A percentile compares a stretch with the other conserved stretches of the same genome.
These are phyloP conservation scores for Paedocypris micromegethes DNA, from an alignment of 2,797 vertebrate species.

Conservation along the genomic window DNA sequence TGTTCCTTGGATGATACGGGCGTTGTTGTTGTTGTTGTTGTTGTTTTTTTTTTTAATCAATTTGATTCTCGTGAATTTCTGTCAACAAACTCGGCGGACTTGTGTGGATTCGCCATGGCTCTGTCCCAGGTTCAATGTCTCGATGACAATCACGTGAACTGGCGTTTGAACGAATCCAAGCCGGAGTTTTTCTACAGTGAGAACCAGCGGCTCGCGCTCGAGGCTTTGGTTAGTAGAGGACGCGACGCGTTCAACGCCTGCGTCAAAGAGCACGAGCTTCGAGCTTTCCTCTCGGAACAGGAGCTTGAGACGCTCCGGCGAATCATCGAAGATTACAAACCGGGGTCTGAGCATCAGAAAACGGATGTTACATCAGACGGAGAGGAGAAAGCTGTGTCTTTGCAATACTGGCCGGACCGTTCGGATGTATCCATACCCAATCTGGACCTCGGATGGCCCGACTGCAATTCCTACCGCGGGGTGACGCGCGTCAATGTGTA, in stretches of 20 bases:
- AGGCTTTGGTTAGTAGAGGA: slow-evolving; percentile 73
- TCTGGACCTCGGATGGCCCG: slow-evolving; percentile 93
- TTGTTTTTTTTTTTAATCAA: too few relatives aligned
- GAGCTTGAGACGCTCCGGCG: slow-evolving; percentile 75
- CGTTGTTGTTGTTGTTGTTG: too few relatives aligned
- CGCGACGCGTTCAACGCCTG: slow-evolving; percentile 76
- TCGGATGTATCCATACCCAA: slow-evolving; percentile 87
- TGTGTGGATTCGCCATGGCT: slow-evolving; percentile 69
- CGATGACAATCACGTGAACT: slow-evolving; percentile 90
- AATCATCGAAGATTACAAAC: slow-evolving; percentile 75
- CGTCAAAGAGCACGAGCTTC: slow-evolving; percentile 69
- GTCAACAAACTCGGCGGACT: background rate
- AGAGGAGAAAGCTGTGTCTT: slow-evolving; percentile 71
- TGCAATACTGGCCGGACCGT: slow-evolving; percentile 93
- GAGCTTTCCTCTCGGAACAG: slow-evolving; percentile 84
- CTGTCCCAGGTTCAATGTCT: slow-evolving; percentile 92
- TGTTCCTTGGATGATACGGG: too few relatives aligned
- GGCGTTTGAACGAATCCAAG: slow-evolving; percentile 86
- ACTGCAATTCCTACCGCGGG: slow-evolving; percentile 82
- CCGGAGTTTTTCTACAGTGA: slow-evolving; percentile 97
- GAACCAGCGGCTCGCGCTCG: slow-evolving; percentile 86
- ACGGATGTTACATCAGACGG: slow-evolving; percentile 50
- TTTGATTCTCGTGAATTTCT: background rate
- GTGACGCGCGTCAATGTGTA: slow-evolving; percentile 89
- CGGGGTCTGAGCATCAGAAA: slow-evolving; percentile 68